Percentiles rank a stretch among this genome's conserved stretches.
These are phyloP conservation scores for Iphiclides podalirius DNA, from an alignment of 2,888 invertebrate genomes.

Conservation along the genomic window DNA sequence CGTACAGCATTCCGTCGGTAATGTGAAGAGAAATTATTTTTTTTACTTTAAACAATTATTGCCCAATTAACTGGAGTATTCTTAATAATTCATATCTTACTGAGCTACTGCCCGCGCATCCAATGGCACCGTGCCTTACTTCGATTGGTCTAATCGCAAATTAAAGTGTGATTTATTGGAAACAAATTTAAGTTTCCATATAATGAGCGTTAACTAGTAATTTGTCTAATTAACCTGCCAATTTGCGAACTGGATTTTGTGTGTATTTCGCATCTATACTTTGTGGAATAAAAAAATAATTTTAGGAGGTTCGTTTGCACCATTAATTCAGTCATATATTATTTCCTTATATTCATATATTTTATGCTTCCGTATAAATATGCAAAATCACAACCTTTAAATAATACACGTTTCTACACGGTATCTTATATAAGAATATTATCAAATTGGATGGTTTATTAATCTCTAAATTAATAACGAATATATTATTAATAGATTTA, in stretches of 20 bases:
- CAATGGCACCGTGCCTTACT: not conserved
- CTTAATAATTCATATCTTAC: conserved; percentile 9
- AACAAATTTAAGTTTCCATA: not conserved
- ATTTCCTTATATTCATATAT: not conserved
- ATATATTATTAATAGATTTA: no score
- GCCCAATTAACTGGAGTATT: conserved; percentile 16
- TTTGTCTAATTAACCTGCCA: not conserved
- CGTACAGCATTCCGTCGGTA: not conserved
- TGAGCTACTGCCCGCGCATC: not conserved
- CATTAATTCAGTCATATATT: no score
- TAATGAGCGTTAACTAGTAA: not conserved
- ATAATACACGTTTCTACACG: not conserved
- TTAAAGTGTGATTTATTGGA: conserved; percentile 9
- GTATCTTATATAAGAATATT: no score
- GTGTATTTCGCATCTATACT: not conserved
- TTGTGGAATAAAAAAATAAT: not conserved
- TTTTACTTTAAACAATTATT: conserved; percentile 6
- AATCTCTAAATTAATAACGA: no score
- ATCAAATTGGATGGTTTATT: no score
- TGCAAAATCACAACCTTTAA: not conserved
- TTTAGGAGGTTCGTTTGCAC: no score
- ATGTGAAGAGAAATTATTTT: conserved; percentile 14
- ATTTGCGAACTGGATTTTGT: not conserved
- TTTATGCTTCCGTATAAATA: not conserved
- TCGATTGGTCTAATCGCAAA: not conserved